These are phyloP conservation scores for Tenthredo notha DNA, from an alignment of 2,888 invertebrate species.

Conservation along the genomic window DNA sequence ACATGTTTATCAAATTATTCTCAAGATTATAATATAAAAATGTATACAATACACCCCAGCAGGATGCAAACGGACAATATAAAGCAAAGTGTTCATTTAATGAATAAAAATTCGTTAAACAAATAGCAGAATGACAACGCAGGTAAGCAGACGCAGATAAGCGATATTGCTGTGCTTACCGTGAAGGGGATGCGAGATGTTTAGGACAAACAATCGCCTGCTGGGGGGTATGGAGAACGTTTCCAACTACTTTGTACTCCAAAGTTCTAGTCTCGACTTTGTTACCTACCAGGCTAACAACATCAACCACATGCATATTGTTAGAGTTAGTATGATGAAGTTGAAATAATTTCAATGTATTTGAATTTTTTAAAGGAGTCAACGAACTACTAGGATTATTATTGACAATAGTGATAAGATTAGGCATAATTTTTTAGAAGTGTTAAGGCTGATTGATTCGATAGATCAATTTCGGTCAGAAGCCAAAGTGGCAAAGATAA, in stretches of 20 bases:
- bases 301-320: constrained; percentile 67
- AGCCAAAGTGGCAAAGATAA: not conserved
- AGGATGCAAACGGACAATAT: constrained; percentile 9
- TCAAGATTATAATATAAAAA: not conserved
- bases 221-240: constrained; percentile 66
- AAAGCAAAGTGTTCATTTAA: constrained; percentile 11
- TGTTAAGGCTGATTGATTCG: not conserved
- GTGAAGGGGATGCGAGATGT: constrained; percentile 59
- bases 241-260: constrained; percentile 77
- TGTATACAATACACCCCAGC: constrained; percentile 14
- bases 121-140: constrained; percentile 6
- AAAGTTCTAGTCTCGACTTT: constrained; percentile 75
- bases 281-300: constrained; percentile 75
- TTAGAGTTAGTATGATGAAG: constrained; percentile 73
- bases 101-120: constrained; percentile 3
- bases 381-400: not conserved
- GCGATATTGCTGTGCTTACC: constrained; percentile 59
- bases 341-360: constrained; percentile 67
- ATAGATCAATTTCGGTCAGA: not conserved
- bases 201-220: constrained; percentile 61
- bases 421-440: not conserved
- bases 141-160: constrained; percentile 24
- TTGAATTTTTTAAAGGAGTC: not conserved
- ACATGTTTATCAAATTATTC: not conserved
- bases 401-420: not conserved